A percentile compares a stretch with the other conserved stretches of the same genome.
Conservation (phyloP, 2,888 invertebrate species). For the Arge pagana region DNA sequence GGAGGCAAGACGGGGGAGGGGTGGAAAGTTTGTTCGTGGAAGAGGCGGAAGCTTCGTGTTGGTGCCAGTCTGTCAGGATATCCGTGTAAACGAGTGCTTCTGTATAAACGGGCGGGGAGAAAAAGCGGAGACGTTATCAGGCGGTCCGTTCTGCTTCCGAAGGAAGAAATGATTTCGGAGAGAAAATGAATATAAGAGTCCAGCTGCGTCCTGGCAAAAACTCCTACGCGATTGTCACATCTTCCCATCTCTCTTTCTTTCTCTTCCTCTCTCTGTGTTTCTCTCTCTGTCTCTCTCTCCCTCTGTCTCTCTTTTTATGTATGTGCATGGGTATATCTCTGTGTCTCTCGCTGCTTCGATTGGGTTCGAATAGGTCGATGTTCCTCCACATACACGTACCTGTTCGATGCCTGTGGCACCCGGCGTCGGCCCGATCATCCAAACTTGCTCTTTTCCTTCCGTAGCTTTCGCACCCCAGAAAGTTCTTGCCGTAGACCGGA, state of each 20-base stretch:
- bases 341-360: too few species aligned
- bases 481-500: too few species aligned
- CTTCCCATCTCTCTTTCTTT: constrained; percentile 15
- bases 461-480: constrained; percentile 13
- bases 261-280: constrained; percentile 12
- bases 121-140: not conserved
- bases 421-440: too few species aligned
- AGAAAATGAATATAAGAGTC: constrained; percentile 43
- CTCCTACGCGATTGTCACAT: constrained; percentile 19
- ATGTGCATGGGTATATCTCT: too few species aligned
- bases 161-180: constrained; percentile 35
- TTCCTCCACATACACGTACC: too few species aligned
- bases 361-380: too few species aligned
- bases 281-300: too few species aligned
- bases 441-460: not conserved
- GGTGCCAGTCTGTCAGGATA: not conserved
- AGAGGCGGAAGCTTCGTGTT: not conserved
- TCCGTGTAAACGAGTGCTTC: too few species aligned
- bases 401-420: too few species aligned
- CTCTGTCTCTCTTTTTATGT: too few species aligned
- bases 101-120: not conserved
- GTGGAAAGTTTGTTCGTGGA: not conserved
- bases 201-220: constrained; percentile 42
- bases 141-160: constrained; percentile 3
- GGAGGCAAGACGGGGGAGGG: not conserved